phyloP scores from a whole-genome alignment of 2,888 invertebrate species.

The Xestia xanthographa region DNA sequence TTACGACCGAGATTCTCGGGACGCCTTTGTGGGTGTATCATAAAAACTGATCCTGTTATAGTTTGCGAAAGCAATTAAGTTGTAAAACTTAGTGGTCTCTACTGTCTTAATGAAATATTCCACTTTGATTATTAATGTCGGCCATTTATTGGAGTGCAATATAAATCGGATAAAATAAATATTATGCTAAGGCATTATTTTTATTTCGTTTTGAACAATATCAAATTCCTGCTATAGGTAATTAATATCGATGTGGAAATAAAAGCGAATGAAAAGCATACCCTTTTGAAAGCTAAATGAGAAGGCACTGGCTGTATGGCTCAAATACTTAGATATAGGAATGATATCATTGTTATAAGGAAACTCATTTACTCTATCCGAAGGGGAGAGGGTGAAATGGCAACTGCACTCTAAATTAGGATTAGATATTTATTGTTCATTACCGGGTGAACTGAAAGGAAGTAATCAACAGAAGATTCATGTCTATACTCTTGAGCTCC shows the following conservation, averaged over 20 bases:
- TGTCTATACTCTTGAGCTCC: conserved; percentile 22
- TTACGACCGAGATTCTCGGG: conserved; percentile 73
- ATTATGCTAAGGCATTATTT: conserved; percentile 70
- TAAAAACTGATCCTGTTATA: conserved; percentile 88
- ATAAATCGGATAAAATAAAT: conserved; percentile 80
- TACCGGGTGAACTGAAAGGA: conserved; percentile 49
- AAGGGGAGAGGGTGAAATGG: conserved; percentile 60
- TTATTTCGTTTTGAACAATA: conserved; percentile 52
- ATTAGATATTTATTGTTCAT: conserved; percentile 60
- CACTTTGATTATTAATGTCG: conserved; percentile 84
- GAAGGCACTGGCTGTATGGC: conserved; percentile 27
- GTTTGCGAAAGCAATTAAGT: conserved; percentile 89
- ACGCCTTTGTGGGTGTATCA: conserved; percentile 78
- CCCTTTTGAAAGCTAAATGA: conserved; percentile 49
- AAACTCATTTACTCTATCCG: conserved; percentile 54
- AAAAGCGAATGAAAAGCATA: conserved; percentile 20
- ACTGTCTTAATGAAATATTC: conserved; percentile 88
- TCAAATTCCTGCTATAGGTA: conserved; percentile 34
- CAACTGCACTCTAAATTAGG: conserved; percentile 60
- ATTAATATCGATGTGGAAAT: conserved; percentile 30
- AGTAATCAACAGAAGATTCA: conserved; percentile 51
- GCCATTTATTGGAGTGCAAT: conserved; percentile 81
- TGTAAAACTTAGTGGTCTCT: conserved; percentile 87
- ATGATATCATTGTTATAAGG: conserved; percentile 59
- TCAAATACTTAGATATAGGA: conserved; percentile 45